phyloP scores from a whole-genome alignment of 2,113 vertebrate species.

The Capricornis sumatraensis region DNA sequence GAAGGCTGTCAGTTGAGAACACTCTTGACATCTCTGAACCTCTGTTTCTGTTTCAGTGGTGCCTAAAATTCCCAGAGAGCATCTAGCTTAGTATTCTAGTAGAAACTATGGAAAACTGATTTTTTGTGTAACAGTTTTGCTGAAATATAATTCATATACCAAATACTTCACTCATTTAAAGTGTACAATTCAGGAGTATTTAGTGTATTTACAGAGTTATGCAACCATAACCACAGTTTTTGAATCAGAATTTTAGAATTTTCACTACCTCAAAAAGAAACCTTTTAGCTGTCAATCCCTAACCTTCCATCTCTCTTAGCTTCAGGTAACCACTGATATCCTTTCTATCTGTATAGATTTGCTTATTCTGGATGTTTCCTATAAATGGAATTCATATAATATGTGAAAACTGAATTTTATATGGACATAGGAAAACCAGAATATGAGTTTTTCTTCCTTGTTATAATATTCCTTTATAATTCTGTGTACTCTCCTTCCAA shows the following conservation, averaged over 20 bases:
- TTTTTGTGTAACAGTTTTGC: not conserved
- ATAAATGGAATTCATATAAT: not conserved
- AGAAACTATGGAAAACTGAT: not conserved
- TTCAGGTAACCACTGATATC: not conserved
- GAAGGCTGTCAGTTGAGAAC: not conserved
- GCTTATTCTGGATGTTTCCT: not conserved
- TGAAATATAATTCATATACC: not conserved
- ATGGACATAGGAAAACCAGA: not conserved
- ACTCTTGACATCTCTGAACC: not conserved
- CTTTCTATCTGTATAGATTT: not conserved
- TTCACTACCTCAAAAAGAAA: not conserved
- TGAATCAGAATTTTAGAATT: not conserved
- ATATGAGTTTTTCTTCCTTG: not conserved
- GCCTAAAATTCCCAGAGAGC: not conserved
- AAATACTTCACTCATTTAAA: not conserved
- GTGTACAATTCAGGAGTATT: not conserved
- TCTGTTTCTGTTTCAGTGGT: not conserved
- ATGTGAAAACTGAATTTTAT: slow-evolving; percentile 15
- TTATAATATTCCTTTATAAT: not conserved
- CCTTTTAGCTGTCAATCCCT: not conserved
- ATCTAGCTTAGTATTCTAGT: not conserved
- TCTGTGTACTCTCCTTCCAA: not conserved
- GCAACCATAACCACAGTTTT: not conserved
- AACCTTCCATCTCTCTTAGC: not conserved
- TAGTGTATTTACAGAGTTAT: not conserved